A percentile compares a stretch with the other conserved stretches of the same genome.
These are phyloP conservation scores for Brenthis ino DNA, from an alignment of 2,888 invertebrate genomes.

Conservation along the genomic window DNA sequence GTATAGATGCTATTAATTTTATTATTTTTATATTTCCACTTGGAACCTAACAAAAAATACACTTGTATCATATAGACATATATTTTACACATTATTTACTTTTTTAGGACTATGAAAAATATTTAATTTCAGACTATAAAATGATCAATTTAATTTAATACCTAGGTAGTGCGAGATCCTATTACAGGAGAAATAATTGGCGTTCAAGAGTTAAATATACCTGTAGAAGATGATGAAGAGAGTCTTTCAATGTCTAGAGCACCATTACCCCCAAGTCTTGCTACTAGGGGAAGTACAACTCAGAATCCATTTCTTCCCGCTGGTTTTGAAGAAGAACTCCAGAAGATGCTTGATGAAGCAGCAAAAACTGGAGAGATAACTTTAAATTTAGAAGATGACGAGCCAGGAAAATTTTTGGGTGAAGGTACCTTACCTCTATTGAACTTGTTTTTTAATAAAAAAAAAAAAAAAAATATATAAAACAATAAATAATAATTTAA, in stretches of 20 bases:
- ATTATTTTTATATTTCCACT: too few relatives aligned
- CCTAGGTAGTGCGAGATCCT: conserved; percentile 86
- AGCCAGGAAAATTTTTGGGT: conserved; percentile 73
- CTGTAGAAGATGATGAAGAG: conserved; percentile 71
- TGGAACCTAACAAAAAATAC: too few relatives aligned
- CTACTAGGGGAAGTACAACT: conserved; percentile 88
- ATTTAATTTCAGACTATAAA: too few relatives aligned
- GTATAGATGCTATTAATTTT: too few relatives aligned
- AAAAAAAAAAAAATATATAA: neutral
- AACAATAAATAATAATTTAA: neutral
- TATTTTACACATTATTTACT: too few relatives aligned
- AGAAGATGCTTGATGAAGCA: conserved; percentile 67
- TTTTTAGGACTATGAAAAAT: too few relatives aligned
- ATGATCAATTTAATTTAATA: conserved; percentile 39
- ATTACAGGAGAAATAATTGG: conserved; percentile 89
- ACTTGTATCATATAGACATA: too few relatives aligned
- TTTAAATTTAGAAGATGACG: conserved; percentile 67
- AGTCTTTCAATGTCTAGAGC: conserved; percentile 88
- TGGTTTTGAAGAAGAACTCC: conserved; percentile 85
- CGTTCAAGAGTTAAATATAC: conserved; percentile 78
- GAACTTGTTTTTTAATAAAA: neutral
- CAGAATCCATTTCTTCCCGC: conserved; percentile 95
- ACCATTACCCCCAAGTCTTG: conserved; percentile 87
- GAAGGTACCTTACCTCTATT: conserved; percentile 59
- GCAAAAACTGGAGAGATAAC: conserved; percentile 62